Conservation (phyloP, 2,797 vertebrate genomes). For the Adrianichthys oophorus region DNA sequence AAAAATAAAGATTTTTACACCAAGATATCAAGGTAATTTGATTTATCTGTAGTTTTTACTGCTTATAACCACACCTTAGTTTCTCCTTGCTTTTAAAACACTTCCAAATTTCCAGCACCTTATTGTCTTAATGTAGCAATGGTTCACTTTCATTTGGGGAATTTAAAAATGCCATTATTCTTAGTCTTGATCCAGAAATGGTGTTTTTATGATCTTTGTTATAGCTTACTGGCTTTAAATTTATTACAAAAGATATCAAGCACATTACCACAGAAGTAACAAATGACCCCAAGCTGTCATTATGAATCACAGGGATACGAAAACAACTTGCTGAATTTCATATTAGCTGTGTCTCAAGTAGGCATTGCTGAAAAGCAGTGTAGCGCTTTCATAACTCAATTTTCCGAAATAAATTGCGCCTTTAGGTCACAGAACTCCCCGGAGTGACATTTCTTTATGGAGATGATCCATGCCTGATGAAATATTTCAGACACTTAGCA, state of each 20-base stretch:
- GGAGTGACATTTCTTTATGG: slow-evolving; percentile 43
- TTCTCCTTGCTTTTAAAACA: no score
- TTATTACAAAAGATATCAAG: slow-evolving; percentile 3
- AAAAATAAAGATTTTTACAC: no score
- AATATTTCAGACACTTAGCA: slow-evolving; percentile 47
- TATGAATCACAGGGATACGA: slow-evolving; percentile 21
- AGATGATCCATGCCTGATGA: slow-evolving; percentile 42
- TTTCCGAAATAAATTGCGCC: slow-evolving; percentile 41
- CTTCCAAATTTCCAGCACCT: no score
- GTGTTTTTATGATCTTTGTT: no score
- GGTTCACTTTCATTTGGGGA: no score
- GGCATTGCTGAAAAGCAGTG: slow-evolving; percentile 15
- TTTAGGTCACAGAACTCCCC: slow-evolving; percentile 40
- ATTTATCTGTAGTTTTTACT: no score
- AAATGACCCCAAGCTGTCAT: slow-evolving; percentile 3
- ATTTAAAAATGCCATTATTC: no score
- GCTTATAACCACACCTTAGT: no score
- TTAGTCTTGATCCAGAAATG: no score
- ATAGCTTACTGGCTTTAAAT: background rate
- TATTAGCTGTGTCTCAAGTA: slow-evolving; percentile 4
- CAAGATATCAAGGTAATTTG: no score
- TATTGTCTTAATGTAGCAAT: no score
- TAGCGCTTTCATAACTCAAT: slow-evolving; percentile 14
- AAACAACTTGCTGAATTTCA: slow-evolving; percentile 21
- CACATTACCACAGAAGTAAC: slow-evolving; percentile 5